A percentile compares a stretch with the other conserved stretches of the same genome.
Evolutionary conservation across 1,140 invertebrate species (phyloP).

Genomic region (Brachionus plicatilis): DNA sequence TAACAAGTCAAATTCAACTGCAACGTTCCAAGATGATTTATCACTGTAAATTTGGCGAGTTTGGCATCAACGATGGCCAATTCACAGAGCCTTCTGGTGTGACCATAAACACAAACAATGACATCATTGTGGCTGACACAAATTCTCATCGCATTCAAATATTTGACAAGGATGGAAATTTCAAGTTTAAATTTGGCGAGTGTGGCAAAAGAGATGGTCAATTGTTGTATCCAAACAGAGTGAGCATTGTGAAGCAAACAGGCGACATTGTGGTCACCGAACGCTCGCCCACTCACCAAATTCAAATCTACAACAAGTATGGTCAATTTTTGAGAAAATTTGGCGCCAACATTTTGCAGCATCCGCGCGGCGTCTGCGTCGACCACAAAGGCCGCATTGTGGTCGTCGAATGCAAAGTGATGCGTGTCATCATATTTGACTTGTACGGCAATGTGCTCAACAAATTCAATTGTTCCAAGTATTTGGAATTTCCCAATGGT

Average conservation of each 20-base stretch:
- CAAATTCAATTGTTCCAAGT: constrained; percentile 97
- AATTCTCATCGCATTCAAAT: constrained; percentile 97
- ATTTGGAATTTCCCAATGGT: constrained; percentile 98
- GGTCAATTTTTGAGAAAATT: constrained; percentile 98
- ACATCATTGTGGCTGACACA: constrained; percentile 98
- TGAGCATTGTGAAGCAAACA: constrained; percentile 90
- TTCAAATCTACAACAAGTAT: constrained; percentile 99
- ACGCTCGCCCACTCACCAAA: constrained; percentile 86
- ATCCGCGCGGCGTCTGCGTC: constrained; percentile 89
- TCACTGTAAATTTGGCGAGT: constrained; percentile 99
- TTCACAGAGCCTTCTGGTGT: constrained; percentile 98
- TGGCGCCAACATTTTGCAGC: constrained; percentile 94
- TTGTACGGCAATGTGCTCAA: constrained; percentile 90
- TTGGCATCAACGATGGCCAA: constrained; percentile 82
- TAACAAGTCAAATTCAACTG: constrained; percentile 11
- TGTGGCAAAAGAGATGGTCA: constrained; percentile 87
- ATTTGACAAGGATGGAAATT: constrained; percentile 81
- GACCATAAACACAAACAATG: constrained; percentile 95
- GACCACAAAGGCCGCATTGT: constrained; percentile 96
- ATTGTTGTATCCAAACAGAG: constrained; percentile 91
- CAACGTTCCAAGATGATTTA: constrained; percentile 99
- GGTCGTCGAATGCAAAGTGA: constrained; percentile 98
- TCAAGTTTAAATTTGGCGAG: constrained; percentile 99
- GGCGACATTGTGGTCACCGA: constrained; percentile 99
- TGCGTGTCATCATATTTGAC: constrained; percentile 98